Evolutionary conservation across 2,113 vertebrate genomes (phyloP), one percentile per base, ranked within the genome.

Genomic region (Mola mola): DNA sequence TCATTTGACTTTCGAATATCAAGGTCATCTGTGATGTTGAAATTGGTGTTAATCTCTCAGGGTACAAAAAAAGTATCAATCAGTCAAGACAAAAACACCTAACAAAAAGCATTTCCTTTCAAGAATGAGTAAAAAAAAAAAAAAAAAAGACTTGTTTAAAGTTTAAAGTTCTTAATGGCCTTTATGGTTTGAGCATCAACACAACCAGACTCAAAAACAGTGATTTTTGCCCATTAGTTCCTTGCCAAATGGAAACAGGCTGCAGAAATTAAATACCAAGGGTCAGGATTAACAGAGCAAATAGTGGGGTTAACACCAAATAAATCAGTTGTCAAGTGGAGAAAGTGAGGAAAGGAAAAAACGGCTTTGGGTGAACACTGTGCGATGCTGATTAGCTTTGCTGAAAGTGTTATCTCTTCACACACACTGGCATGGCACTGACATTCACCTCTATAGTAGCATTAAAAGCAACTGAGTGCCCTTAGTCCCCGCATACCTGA

Each of bases 201-300:
- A 40, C 44, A 68, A 53, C 7, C 12, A 41, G 13, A n/a, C n/a
- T 21, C 1, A 11, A 11, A 40, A 38, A 15, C 15, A 44, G 5
- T 49, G 48, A 34, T 78, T 76, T 76, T 56, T 13, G 47, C 49
- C 53, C 50, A 75, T 83, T 77, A 88, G 53, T 19, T 52, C 20
- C 34, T 42, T 57, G 33, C 61, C 72, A 81, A 61, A 80, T 74
- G 66, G 59, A 80, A 63, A 72, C 59, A 28, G 64, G 61, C 70
- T 67, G 66, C 64, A 79, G 52, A 71, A 74, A 88, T 79, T 76
- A 66, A 87, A 88, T 66, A 81, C 62, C 52, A 74, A 68, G 56
- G 20, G 60, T 56, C 76, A 61, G 68, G 78, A 80, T 80, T 72
- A 81, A 83, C 73, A 38, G 65, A 77, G 68, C 72, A 82, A 83